Conservation (phyloP, 2,888 invertebrate genomes). For the Mamestra brassicae region DNA sequence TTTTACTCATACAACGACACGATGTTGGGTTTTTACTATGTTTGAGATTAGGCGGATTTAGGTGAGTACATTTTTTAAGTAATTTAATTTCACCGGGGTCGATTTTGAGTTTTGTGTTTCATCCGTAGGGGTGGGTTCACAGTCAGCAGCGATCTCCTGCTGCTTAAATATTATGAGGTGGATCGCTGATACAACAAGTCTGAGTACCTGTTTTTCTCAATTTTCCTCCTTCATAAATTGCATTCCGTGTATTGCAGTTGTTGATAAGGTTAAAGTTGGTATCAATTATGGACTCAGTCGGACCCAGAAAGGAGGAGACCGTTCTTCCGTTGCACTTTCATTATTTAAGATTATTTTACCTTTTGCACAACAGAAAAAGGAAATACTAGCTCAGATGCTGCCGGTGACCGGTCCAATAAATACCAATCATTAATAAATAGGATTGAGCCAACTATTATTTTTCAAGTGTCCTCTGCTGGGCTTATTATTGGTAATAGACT, state of each 20-base stretch:
- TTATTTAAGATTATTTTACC: neutral
- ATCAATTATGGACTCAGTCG: no score
- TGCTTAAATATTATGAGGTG: neutral
- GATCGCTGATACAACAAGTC: neutral
- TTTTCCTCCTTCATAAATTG: neutral
- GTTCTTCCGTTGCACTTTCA: neutral
- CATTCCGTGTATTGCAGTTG: neutral
- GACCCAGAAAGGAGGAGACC: neutral
- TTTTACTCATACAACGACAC: neutral
- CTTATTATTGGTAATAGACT: constrained; percentile 14
- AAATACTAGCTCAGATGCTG: constrained; percentile 2
- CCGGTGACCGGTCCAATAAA: neutral
- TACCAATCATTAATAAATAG: constrained; percentile 18
- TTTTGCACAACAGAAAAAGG: neutral
- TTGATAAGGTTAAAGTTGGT: neutral
- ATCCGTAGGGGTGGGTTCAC: neutral
- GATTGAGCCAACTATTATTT: constrained; percentile 8
- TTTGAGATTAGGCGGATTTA: neutral
- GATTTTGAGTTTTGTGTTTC: neutral
- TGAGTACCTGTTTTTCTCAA: neutral
- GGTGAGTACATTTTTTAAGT: neutral
- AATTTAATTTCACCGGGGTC: neutral
- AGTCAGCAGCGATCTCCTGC: neutral
- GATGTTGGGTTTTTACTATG: neutral
- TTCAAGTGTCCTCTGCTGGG: neutral